Evolutionary conservation across 1,140 invertebrate species (phyloP).

Genomic region (Drosophila pachea): DNA sequence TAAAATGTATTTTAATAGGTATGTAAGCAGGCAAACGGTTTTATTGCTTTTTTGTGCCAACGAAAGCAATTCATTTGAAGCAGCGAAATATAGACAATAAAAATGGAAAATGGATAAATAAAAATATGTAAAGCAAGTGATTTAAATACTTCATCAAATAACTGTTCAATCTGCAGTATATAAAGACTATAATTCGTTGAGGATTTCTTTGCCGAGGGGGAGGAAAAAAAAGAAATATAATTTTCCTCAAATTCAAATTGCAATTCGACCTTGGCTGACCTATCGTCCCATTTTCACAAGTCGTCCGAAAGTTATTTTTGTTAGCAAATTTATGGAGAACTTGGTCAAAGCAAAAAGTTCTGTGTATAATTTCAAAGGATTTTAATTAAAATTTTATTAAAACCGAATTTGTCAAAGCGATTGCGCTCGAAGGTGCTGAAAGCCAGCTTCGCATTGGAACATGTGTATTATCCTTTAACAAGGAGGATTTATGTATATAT

Average conservation of each 20-base stretch:
- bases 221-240: too few relatives aligned
- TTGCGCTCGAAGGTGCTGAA: constrained; percentile 9
- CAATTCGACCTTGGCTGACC: too few relatives aligned
- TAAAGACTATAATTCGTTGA: too few relatives aligned
- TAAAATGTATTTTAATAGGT: constrained; percentile 43
- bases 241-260: too few relatives aligned
- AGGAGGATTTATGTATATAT: not conserved
- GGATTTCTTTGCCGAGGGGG: too few relatives aligned
- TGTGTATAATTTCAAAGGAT: not conserved
- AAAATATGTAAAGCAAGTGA: not conserved
- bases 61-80: constrained; percentile 8
- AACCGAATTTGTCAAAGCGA: constrained; percentile 41
- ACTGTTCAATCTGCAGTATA: too few relatives aligned
- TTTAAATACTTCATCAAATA: too few relatives aligned
- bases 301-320: too few relatives aligned
- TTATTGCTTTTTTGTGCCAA: constrained; percentile 54
- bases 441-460: constrained; percentile 34
- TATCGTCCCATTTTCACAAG: too few relatives aligned
- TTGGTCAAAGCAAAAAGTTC: not conserved
- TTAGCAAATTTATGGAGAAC: too few relatives aligned
- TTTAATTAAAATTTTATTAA: constrained; percentile 23
- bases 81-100: not conserved
- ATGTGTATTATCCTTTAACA: constrained; percentile 36
- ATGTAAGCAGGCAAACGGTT: constrained; percentile 36
- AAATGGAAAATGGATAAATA: not conserved